A percentile compares a stretch with the other conserved stretches of the same genome.
phyloP scores from a whole-genome alignment of 23 tunicate genomes.

The Aplidium turbinatum region DNA sequence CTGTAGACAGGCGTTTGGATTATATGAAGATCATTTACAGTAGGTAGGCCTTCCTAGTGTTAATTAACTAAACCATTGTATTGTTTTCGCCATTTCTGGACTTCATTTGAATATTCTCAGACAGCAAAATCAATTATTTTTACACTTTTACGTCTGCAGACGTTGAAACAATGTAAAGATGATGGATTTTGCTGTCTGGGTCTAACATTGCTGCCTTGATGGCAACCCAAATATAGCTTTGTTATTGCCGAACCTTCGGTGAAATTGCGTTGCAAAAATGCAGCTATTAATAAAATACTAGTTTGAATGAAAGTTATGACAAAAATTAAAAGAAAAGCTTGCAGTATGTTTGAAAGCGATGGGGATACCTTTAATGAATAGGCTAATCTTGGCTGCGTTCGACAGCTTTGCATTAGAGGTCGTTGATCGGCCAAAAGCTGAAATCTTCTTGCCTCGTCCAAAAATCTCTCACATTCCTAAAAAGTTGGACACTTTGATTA shows the following conservation, averaged over 20 bases:
- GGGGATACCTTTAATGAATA: conserved; percentile 42
- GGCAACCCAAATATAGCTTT: too few relatives aligned
- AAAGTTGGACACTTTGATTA: background rate
- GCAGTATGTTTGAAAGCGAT: background rate
- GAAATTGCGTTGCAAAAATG: too few relatives aligned
- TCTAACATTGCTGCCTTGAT: background rate
- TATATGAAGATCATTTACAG: too few relatives aligned
- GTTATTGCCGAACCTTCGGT: too few relatives aligned
- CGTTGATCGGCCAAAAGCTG: conserved; percentile 89
- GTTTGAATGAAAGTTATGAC: background rate
- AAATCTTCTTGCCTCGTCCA: conserved; percentile 86
- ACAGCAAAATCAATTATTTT: too few relatives aligned
- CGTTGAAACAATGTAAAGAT: background rate
- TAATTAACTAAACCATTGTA: too few relatives aligned
- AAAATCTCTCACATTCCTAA: conserved; percentile 65
- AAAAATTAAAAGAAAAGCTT: background rate
- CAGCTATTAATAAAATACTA: too few relatives aligned
- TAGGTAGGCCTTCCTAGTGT: too few relatives aligned
- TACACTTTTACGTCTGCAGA: too few relatives aligned
- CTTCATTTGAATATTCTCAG: too few relatives aligned
- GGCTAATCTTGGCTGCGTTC: conserved; percentile 69
- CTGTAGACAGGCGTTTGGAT: too few relatives aligned
- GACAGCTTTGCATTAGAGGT: conserved; percentile 76
- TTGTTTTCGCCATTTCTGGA: too few relatives aligned
- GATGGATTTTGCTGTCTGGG: background rate